Base-by-base conservation (phyloP, 2,888 invertebrate species). In the Serrognathus titanus region DNA sequence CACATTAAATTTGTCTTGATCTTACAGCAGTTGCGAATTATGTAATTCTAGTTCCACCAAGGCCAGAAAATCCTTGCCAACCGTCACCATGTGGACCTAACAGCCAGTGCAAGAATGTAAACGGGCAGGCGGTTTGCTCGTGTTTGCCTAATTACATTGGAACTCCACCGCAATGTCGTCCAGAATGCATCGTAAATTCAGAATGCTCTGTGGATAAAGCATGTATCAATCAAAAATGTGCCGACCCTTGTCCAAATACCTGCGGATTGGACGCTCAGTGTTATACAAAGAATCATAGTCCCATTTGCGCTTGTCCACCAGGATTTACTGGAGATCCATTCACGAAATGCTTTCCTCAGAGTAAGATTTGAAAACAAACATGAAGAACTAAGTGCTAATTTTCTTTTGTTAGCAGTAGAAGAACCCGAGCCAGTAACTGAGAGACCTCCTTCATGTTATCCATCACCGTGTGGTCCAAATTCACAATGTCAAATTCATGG, bases 321-420 rank as follows among this genome's bases (percentile, higher is more conserved):
- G 89, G 90, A n/a, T 89, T 86, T 78, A 89, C 89, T 39, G 94
- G 94, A 46, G 91, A 93, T 85, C 92, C 93, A 51, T 92, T 92
- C 72, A 85, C 85, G 2, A 86, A 86, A 70, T 94, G 93, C 69
- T 82, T 84, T 50, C 82, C 81, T 64, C 80, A 81, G 69, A 81
- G 89, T 90, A 83, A 85, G 85, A 83, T 11, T 49, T 47, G 24
- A 7, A 40, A 11, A 1, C 6, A 13, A 40, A 40, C 40, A 1
- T 1, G 11, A 40, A 13, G 11, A 5, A 13, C 40, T 40, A 6
- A 40, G 1, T 16, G 16, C 16, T 16, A 16, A 16, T 5, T 6
- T 11, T 40, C 11, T 13, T 12, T 7, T 51, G 59, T 51, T 57
- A 71, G 68, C 67, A 46, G 65, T 71, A 48, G 65, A 66, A 52